A percentile compares a stretch with the other conserved stretches of the same genome.
Evolutionary conservation across 2,113 vertebrate genomes (phyloP).

Genomic region (Haemorhous mexicanus): DNA sequence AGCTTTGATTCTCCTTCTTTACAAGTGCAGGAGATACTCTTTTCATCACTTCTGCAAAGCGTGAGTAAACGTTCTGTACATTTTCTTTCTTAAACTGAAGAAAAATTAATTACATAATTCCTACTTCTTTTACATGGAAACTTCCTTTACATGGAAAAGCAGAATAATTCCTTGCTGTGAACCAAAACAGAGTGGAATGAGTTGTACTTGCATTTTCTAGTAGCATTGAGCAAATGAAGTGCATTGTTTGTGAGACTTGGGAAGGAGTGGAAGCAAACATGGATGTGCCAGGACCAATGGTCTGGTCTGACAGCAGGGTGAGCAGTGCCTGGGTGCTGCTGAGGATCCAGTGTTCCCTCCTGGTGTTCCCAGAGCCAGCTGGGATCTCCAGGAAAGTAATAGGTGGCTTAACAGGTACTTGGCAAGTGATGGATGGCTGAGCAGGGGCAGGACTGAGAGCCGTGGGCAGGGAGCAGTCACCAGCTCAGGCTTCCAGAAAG

Average conservation of each 20-base stretch:
- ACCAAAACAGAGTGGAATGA: background rate
- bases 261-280: background rate
- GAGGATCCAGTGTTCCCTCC: background rate
- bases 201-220: background rate
- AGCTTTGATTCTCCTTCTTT: background rate
- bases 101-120: background rate
- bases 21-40: background rate
- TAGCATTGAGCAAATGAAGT: background rate
- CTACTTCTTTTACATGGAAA: background rate
- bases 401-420: fast-evolving
- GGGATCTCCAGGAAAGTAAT: fast-evolving
- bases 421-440: background rate
- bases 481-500: fast-evolving
- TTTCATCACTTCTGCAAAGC: background rate
- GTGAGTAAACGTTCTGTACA: background rate
- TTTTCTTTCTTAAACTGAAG: background rate
- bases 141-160: background rate
- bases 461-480: background rate
- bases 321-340: background rate
- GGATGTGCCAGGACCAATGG: background rate
- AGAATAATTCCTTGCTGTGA: background rate
- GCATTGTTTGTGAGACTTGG: background rate
- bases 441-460: background rate
- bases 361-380: background rate
- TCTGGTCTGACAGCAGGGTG: background rate